These are phyloP conservation scores for Pocillopora damicornis DNA, from an alignment of 64 coral and sea anemone genomes.

Conservation along the genomic window DNA sequence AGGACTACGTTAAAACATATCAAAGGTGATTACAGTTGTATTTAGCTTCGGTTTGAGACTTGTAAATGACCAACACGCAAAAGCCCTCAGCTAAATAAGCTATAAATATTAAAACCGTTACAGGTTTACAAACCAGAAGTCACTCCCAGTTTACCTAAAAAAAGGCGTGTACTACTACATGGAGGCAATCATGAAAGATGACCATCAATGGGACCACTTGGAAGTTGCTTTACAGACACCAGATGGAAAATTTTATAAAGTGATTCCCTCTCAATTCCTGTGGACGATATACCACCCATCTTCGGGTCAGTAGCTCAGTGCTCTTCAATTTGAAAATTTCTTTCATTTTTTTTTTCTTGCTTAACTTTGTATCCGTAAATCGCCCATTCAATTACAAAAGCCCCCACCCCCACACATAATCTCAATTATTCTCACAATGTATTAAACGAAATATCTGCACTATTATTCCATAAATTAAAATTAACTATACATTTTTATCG, in stretches of 20 bases:
- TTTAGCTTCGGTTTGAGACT: no score
- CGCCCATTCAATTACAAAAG: no score
- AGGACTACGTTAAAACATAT: no score
- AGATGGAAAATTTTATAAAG: constrained; percentile 34
- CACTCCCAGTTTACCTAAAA: constrained; percentile 31
- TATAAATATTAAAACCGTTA: not conserved
- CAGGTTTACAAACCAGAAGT: constrained; percentile 51
- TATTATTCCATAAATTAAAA: no score
- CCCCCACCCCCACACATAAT: no score
- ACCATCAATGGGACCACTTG: constrained; percentile 49
- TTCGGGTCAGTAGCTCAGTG: not conserved
- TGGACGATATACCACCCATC: constrained; percentile 25
- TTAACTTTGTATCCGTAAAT: no score
- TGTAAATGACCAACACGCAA: no score
- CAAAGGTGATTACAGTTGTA: no score
- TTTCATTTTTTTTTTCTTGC: no score
- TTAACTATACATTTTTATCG: not conserved
- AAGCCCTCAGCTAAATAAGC: not conserved
- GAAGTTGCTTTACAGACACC: constrained; percentile 61
- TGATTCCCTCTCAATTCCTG: constrained; percentile 56
- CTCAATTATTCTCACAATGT: no score
- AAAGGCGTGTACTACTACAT: constrained; percentile 64
- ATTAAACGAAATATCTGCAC: no score
- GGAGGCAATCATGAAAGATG: constrained; percentile 71
- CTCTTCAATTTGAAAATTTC: not conserved